phyloP scores from a whole-genome alignment of 2,113 vertebrate species.

The Bufo gargarizans region DNA sequence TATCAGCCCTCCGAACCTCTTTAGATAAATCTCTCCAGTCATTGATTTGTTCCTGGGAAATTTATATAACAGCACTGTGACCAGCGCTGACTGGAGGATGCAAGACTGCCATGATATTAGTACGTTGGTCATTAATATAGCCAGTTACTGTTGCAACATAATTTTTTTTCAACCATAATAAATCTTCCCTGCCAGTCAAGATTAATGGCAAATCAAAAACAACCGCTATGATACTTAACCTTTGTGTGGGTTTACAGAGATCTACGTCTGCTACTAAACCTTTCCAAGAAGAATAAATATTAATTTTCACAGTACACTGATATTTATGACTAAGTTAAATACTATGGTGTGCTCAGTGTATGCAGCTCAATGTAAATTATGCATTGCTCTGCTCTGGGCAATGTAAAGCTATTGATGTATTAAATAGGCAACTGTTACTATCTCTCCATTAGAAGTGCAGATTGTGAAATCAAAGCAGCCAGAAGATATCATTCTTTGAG shows the following conservation, averaged over 20 bases:
- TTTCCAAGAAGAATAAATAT: not conserved
- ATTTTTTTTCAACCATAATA: not conserved
- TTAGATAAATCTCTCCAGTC: constrained; percentile 2
- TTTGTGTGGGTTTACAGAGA: not conserved
- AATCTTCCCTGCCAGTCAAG: not conserved
- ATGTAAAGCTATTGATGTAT: constrained; percentile 24
- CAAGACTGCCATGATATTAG: not conserved
- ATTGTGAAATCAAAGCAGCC: not conserved
- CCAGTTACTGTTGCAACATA: not conserved
- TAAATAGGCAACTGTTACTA: constrained; percentile 9
- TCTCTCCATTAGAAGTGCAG: not conserved
- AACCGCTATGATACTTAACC: not conserved
- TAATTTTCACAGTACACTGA: constrained; percentile 33
- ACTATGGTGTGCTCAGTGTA: not conserved
- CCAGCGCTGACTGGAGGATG: not conserved
- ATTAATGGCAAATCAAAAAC: constrained; percentile 8
- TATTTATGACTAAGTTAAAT: constrained; percentile 17
- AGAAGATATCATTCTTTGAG: not conserved
- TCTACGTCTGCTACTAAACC: constrained; percentile 19
- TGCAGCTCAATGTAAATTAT: not conserved
- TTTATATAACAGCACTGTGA: not conserved
- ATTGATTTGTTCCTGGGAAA: not conserved
- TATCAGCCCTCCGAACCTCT: not conserved
- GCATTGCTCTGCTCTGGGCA: constrained; percentile 3
- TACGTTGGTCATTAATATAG: not conserved